These are phyloP conservation scores for Troides helena DNA, from an alignment of 2,888 invertebrate genomes.

Conservation along the genomic window DNA sequence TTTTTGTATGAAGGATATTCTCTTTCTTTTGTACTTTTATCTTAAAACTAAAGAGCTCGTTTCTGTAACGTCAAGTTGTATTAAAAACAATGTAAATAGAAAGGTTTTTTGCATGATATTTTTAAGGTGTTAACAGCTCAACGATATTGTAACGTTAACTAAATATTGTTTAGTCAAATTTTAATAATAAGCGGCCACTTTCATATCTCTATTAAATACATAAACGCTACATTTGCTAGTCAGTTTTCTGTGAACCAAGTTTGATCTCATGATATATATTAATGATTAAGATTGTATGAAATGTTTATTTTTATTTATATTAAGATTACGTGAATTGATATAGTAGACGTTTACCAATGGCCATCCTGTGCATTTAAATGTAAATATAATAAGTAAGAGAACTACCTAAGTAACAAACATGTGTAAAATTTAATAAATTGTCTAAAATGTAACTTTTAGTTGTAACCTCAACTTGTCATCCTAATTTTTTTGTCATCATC, in stretches of 20 bases:
- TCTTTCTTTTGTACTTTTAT: background rate
- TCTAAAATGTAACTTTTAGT: constrained; percentile 63
- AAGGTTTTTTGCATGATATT: constrained; percentile 62
- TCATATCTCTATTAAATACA: constrained; percentile 28
- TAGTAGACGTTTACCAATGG: constrained; percentile 43
- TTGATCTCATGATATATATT: constrained; percentile 29
- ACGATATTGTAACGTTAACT: constrained; percentile 67
- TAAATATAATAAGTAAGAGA: constrained; percentile 69
- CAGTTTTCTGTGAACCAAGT: constrained; percentile 34
- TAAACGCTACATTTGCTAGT: constrained; percentile 40
- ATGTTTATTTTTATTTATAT: constrained; percentile 32
- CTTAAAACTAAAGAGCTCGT: constrained; percentile 21
- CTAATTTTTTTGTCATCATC: background rate
- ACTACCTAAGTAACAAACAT: constrained; percentile 72
- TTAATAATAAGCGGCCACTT: constrained; percentile 55
- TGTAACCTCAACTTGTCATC: constrained; percentile 33
- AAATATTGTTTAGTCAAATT: constrained; percentile 57
- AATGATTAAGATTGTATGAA: constrained; percentile 29
- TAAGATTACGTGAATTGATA: constrained; percentile 23
- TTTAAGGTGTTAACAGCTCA: constrained; percentile 73
- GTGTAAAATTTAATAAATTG: constrained; percentile 79
- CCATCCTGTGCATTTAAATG: constrained; percentile 70
- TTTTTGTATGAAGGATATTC: constrained; percentile 5
- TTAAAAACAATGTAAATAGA: constrained; percentile 65
- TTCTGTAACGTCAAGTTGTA: constrained; percentile 35